phyloP scores from a whole-genome alignment of 2,113 vertebrate species.

The Paratilapia polleni region DNA sequence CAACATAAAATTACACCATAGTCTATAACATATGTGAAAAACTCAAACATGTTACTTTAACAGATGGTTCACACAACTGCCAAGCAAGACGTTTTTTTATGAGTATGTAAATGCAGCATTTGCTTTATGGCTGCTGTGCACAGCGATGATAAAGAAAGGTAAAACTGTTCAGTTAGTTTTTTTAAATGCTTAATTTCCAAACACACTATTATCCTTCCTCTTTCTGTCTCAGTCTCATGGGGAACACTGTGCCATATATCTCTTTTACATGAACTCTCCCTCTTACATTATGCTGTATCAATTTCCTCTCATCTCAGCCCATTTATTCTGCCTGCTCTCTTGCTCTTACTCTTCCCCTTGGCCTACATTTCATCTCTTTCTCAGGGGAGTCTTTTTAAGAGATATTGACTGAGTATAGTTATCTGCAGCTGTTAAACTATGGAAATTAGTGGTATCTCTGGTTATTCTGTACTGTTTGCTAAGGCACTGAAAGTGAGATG shows the following conservation, averaged over 20 bases:
- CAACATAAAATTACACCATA: constrained; percentile 11
- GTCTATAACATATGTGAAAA: background rate
- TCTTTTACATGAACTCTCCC: constrained; percentile 57
- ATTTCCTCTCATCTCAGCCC: constrained; percentile 66
- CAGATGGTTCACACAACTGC: background rate
- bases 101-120: constrained; percentile 1
- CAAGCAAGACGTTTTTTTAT: constrained; percentile 26
- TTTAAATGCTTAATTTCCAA: constrained; percentile 44
- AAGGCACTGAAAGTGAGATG: background rate
- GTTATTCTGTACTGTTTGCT: constrained; percentile 15
- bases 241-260: constrained; percentile 30
- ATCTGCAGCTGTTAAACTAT: constrained; percentile 46
- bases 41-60: constrained; percentile 22
- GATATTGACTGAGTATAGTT: constrained; percentile 65
- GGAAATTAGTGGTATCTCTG: constrained; percentile 32
- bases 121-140: constrained; percentile 44
- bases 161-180: constrained; percentile 29
- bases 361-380: constrained; percentile 58
- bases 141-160: constrained; percentile 16
- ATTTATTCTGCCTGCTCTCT: constrained; percentile 54
- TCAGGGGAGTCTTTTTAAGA: constrained; percentile 62
- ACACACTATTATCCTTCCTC: constrained; percentile 1
- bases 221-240: constrained; percentile 1
- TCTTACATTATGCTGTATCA: constrained; percentile 65
- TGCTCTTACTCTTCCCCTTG: constrained; percentile 31